phyloP scores from a whole-genome alignment of 2,113 vertebrate species.

The Tonatia bakeri region DNA sequence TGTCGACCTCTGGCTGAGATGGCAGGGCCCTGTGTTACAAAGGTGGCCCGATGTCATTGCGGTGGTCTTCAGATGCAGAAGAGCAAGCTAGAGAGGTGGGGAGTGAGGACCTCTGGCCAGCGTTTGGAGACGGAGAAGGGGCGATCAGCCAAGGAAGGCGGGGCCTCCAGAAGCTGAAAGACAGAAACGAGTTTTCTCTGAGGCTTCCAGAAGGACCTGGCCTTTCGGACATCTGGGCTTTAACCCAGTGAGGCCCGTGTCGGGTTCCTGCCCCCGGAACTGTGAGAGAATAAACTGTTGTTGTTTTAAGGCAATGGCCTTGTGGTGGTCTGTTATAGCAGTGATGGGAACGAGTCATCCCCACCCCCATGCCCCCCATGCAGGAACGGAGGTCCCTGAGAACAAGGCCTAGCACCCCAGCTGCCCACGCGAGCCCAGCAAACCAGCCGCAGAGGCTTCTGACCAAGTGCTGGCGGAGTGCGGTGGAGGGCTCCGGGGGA shows the following conservation, averaged over 20 bases:
- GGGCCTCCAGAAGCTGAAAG: neutral
- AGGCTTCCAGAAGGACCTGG: neutral
- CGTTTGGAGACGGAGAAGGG: neutral
- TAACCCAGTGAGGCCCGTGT: neutral
- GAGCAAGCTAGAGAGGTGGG: neutral
- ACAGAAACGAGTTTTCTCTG: fast-evolving
- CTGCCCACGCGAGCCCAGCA: neutral
- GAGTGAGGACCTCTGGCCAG: fast-evolving
- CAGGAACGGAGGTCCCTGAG: neutral
- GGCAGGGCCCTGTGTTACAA: neutral
- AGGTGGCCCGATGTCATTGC: neutral
- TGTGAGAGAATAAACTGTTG: fast-evolving
- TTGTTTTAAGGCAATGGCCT: neutral
- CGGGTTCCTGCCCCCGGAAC: fast-evolving
- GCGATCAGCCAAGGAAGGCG: neutral
- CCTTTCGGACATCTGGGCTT: neutral
- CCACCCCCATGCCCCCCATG: fast-evolving
- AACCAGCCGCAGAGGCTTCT: neutral
- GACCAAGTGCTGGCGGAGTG: neutral
- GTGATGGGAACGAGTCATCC: neutral
- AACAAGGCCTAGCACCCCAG: neutral
- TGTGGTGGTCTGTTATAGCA: too few relatives aligned
- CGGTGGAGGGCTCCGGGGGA: fast-evolving
- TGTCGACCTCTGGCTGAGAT: neutral
- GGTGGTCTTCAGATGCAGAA: neutral